A percentile compares a stretch with the other conserved stretches of the same genome.
Conservation (phyloP, 2,888 invertebrate genomes). For the Eumacrocentrus americanus region DNA sequence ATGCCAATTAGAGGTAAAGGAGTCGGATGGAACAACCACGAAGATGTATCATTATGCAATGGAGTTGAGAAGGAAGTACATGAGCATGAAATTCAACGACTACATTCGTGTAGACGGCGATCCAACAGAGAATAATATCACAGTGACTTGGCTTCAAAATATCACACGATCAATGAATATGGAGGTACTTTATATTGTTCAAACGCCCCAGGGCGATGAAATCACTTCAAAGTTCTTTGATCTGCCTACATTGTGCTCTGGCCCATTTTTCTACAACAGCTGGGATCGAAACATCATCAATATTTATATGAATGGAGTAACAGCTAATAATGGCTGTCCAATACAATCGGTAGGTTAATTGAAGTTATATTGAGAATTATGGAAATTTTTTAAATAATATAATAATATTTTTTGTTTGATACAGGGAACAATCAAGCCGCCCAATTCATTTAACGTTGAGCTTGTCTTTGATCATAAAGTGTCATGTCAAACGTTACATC, state of each 20-base stretch:
- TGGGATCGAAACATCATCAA: conserved; percentile 34
- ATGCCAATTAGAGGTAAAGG: too few species aligned
- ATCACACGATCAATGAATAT: not conserved
- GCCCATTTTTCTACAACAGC: conserved; percentile 29
- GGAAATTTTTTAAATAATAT: too few species aligned
- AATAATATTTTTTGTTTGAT: not conserved
- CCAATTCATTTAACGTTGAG: conserved; percentile 22
- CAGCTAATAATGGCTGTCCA: conserved; percentile 24
- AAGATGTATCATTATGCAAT: conserved; percentile 19
- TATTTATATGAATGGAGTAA: conserved; percentile 33
- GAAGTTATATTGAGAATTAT: too few species aligned
- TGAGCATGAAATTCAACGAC: conserved; percentile 27
- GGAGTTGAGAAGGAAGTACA: conserved; percentile 24
- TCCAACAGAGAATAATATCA: conserved; percentile 18
- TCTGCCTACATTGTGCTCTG: conserved; percentile 19
- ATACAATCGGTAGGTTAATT: conserved; percentile 22
- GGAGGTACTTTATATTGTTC: conserved; percentile 28
- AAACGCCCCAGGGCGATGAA: conserved; percentile 25
- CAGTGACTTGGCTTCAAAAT: conserved; percentile 23
- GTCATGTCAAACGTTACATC: conserved; percentile 24
- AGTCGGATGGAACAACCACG: too few species aligned
- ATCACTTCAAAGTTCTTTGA: conserved; percentile 28
- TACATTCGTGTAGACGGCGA: conserved; percentile 28
- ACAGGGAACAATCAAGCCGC: conserved; percentile 29
- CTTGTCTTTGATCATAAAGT: conserved; percentile 29